Evolutionary conservation across 2,797 vertebrate species (phyloP), one percentile per base, ranked within the genome.

Genomic region (Glossophaga mutica): DNA sequence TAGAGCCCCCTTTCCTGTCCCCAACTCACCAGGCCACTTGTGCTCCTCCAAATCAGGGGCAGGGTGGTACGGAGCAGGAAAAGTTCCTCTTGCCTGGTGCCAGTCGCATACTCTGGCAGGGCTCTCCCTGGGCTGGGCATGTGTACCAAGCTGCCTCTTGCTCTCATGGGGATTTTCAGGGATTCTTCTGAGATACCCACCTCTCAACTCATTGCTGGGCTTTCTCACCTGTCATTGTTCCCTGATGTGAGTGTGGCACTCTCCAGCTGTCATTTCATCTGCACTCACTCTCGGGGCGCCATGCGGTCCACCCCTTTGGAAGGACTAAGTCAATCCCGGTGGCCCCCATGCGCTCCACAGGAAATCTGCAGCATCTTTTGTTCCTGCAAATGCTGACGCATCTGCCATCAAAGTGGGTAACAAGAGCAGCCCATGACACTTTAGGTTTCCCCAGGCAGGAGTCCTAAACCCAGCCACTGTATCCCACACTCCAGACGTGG

Each of bases 81-180:
- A 59, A 32, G 2, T 19, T 37, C 62, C 11, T 12, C 32, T 74
- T 29, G 15, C 21, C 78, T 5, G 5, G 21, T 39, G n/a, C 6
- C 5, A n/a, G 10, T 44, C n/a, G 0, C 5, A 7, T 16, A 2
- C 32, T 50, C 34, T 2, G 22, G 26, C 2, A 0, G 32, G 9
- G 9, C 24, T 21, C 34, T 81, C 86, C 19, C 6, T 11, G 74
- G 14, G 19, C 76, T 9, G 2, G 6, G n/a, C 73, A 29, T 10
- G 57, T 42, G 18, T 5, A 10, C 16, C 19, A 34, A 62, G 46
- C 81, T n/a, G 57, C 74, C 21, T 82, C 3, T 16, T 90, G 29
- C 62, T 73, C 26, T 74, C 22, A 16, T 9, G 11, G 55, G 24
- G 22, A 9, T 34, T 52, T 71, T 29, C 29, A 2, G 32, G 29